Base-by-base conservation (phyloP, 1,140 invertebrate species). In the Ruditapes philippinarum region DNA sequence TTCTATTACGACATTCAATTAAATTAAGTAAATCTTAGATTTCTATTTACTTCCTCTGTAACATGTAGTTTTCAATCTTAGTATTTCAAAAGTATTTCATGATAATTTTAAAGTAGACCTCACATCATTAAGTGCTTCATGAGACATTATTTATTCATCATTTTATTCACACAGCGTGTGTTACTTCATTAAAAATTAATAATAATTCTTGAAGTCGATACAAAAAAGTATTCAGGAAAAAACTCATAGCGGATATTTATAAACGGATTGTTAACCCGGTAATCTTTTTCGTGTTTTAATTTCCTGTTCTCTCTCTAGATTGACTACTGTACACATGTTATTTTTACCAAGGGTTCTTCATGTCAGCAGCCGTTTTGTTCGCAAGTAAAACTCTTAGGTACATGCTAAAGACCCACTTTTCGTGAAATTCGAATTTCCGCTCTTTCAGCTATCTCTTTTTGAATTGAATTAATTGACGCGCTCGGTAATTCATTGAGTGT, bases 111-210 rank as follows among this genome's bases (percentile, higher is more conserved):
- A 19, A 45, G 5, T 45, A 45, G 42, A 45, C 14, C 42, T 45
- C 42, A 5, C 51, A 19, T 22, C 60, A 9, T 65, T 65, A 33
- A 28, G 65, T 2, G 25, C 33, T 70, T 70, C 36, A 19, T 38
- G 22, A 1, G 33, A 54, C 54, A 78, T 78, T 33, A 57, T 78
- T 36, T 22, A 57, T 49, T 45, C 49, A 51, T 78, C 36, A 54
- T 54, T 33, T 74, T 45, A 74, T 25, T 45, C 19, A 22, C 28
- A 54, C 31, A 54, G 2, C n/a, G 73, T 49, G 42, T 33, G 25
- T 19, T 36, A 7, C 25, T 19, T 78, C 74, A 78, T 78, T 78
- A 78, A 78, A 78, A 78, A 19, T 78, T 78, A 49, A 78, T 57
- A 25, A 54, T 33, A 49, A 78, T 19, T 38, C 65, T 36, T 4